Conservation (phyloP, 1,140 invertebrate genomes). For the Megalopta genalis region DNA sequence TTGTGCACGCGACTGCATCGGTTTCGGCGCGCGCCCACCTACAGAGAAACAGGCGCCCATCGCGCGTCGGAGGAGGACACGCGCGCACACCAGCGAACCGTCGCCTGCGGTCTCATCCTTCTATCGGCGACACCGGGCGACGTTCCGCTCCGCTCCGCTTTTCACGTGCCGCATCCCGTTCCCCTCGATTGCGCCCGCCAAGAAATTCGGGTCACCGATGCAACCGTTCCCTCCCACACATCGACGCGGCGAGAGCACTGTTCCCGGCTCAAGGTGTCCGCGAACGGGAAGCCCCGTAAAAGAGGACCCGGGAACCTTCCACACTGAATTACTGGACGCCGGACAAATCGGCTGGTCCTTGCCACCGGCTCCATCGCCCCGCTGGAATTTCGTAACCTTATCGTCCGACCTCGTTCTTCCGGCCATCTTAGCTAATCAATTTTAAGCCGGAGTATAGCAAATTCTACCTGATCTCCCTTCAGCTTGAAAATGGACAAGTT, state of each 20-base stretch:
- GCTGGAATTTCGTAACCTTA: no score
- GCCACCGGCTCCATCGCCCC: not conserved
- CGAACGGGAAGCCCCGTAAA: not conserved
- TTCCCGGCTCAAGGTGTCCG: not conserved
- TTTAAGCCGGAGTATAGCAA: no score
- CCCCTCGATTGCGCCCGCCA: slow-evolving; percentile 1
- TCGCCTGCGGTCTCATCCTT: slow-evolving; percentile 47
- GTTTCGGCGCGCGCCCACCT: not conserved
- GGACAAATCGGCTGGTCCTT: not conserved
- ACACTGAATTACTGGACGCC: not conserved
- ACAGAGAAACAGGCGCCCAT: slow-evolving; percentile 4
- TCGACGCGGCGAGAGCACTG: slow-evolving; percentile 36
- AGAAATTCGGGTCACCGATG: slow-evolving; percentile 50
- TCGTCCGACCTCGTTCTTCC: no score
- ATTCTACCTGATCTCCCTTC: no score
- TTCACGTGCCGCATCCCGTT: slow-evolving; percentile 4
- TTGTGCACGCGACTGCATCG: not conserved
- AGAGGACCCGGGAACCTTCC: not conserved
- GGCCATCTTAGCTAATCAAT: no score
- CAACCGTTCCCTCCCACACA: slow-evolving; percentile 31
- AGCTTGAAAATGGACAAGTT: no score
- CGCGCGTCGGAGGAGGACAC: slow-evolving; percentile 6
- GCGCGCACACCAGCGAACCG: slow-evolving; percentile 6
- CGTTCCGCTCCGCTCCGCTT: not conserved
- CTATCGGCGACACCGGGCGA: slow-evolving; percentile 34